These are phyloP conservation scores for Chamaetylas fuelleborni DNA, from an alignment of 2,113 vertebrate species.

Conservation along the genomic window DNA sequence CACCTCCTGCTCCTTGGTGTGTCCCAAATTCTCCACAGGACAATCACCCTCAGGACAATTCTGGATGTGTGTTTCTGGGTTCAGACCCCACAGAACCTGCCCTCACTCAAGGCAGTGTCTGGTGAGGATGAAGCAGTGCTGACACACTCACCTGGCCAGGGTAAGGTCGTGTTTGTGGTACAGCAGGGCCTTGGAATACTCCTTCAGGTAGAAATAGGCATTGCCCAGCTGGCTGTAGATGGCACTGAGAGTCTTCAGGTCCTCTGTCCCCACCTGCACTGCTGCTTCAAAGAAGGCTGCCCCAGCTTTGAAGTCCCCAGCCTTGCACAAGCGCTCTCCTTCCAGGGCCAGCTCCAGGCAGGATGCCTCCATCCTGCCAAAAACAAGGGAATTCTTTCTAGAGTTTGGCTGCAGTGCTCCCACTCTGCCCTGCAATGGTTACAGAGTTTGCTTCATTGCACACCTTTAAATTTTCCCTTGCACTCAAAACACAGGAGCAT, in stretches of 20 bases:
- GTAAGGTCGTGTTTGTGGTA: conserved; percentile 95
- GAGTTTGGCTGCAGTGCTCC: not conserved
- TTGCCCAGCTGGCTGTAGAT: conserved; percentile 99
- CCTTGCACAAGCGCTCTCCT: conserved; percentile 93
- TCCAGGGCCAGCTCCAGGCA: conserved; percentile 95
- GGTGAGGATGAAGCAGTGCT: fast-evolving
- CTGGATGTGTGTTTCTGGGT: not conserved
- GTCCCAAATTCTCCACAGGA: fast-evolving
- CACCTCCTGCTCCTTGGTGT: not conserved
- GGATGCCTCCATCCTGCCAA: conserved; percentile 92
- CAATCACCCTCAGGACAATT: not conserved
- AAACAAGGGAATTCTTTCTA: not conserved
- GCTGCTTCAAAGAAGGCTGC: conserved; percentile 94
- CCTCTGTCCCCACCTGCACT: conserved; percentile 94
- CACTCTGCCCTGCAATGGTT: fast-evolving
- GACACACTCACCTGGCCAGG: conserved; percentile 85
- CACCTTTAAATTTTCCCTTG: not conserved
- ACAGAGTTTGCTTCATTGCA: not conserved
- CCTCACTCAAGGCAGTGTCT: not conserved
- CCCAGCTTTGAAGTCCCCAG: conserved; percentile 91
- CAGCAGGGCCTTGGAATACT: conserved; percentile 89
- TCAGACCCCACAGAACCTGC: not conserved
- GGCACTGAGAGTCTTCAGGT: conserved; percentile 95
- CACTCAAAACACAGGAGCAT: not conserved
- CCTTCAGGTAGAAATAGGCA: conserved; percentile 97